Evolutionary conservation across 2,113 vertebrate genomes (phyloP).

Genomic region (Malaclemys terrapin): DNA sequence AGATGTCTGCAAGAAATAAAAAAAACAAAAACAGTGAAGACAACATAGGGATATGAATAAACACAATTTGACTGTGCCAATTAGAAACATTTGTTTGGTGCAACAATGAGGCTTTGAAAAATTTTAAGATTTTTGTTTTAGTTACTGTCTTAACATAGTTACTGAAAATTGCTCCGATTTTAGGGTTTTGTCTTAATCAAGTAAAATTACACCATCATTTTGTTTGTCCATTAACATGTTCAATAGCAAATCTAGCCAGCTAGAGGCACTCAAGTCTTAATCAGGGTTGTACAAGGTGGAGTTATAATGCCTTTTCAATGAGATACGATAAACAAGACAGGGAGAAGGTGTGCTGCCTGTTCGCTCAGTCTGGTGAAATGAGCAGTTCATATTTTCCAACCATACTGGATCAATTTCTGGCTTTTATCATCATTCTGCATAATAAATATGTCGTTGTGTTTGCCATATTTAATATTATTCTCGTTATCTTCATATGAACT

Average conservation of each 20-base stretch:
- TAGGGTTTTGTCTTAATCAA: conserved; percentile 73
- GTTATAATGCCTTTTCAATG: conserved; percentile 22
- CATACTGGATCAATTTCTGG: background rate
- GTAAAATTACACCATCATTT: conserved; percentile 68
- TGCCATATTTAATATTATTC: background rate
- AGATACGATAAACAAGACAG: conserved; percentile 16
- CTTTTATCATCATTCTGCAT: background rate
- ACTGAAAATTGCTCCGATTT: conserved; percentile 61
- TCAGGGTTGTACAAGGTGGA: conserved; percentile 55
- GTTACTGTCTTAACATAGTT: conserved; percentile 45
- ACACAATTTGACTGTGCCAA: background rate
- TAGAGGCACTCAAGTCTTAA: conserved; percentile 64
- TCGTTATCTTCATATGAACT: background rate
- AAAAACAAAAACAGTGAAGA: background rate
- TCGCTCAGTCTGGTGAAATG: background rate
- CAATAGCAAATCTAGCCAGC: conserved; percentile 73
- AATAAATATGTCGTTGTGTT: conserved; percentile 27
- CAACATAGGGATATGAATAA: conserved; percentile 5
- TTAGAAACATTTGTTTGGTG: conserved; percentile 42
- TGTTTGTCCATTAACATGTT: conserved; percentile 66
- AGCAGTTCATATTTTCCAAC: background rate
- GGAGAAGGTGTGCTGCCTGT: background rate
- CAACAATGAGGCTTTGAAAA: conserved; percentile 52
- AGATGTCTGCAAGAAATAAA: conserved; percentile 34
- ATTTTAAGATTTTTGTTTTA: conserved; percentile 50